Conservation (phyloP, 2,113 vertebrate species). For the Odontesthes bonariensis region DNA sequence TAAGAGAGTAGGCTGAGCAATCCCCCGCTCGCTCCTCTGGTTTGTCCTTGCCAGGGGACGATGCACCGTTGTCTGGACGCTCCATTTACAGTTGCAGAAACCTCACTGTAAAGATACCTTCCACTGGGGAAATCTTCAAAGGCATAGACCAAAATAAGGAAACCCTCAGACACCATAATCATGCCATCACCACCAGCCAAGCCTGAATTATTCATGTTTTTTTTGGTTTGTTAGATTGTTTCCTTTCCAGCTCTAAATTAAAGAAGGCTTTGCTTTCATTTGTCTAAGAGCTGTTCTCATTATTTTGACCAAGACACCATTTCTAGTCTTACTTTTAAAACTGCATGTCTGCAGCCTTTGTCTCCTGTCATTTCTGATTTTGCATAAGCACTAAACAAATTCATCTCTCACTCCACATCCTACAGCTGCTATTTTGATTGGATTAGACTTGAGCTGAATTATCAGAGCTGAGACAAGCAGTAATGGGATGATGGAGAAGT, state of each 20-base stretch:
- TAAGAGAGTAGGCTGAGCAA: constrained; percentile 69
- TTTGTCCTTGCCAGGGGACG: constrained; percentile 65
- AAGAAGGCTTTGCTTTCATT: neutral
- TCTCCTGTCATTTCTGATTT: constrained; percentile 35
- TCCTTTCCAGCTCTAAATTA: neutral
- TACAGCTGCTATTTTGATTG: constrained; percentile 67
- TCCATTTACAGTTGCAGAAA: constrained; percentile 58
- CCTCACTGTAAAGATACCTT: constrained; percentile 31
- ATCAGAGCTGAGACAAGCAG: constrained; percentile 59
- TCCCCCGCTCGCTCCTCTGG: constrained; percentile 43
- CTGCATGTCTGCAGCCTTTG: neutral
- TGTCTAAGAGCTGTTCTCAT: neutral
- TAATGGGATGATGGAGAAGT: constrained; percentile 55
- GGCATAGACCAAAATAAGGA: constrained; percentile 34
- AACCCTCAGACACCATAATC: constrained; percentile 28
- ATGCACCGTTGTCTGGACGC: constrained; percentile 47
- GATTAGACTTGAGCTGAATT: constrained; percentile 64
- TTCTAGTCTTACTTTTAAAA: constrained; percentile 16
- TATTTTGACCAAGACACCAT: neutral
- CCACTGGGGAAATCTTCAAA: constrained; percentile 43
- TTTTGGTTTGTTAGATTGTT: constrained; percentile 4
- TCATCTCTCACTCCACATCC: constrained; percentile 38
- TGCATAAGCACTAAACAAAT: constrained; percentile 47
- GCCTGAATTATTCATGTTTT: constrained; percentile 18
- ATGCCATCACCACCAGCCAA: constrained; percentile 2